Evolutionary conservation across 2,888 invertebrate genomes (phyloP).

Genomic region (Halictus quadricinctus): DNA sequence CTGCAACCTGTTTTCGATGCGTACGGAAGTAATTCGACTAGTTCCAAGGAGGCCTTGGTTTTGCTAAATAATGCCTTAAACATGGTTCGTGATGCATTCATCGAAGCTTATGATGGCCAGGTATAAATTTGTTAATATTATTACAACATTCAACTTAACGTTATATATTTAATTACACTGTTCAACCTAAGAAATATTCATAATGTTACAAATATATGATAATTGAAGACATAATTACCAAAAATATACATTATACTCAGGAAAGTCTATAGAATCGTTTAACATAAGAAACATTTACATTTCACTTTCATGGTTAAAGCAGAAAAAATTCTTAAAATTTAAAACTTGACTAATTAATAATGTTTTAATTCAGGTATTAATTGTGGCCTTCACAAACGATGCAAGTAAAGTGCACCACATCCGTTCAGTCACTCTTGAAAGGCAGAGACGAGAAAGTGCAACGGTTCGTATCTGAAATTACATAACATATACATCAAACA

Average conservation of each 20-base stretch:
- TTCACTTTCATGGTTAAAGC: not conserved
- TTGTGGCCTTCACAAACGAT: slow-evolving; percentile 87
- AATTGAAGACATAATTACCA: not conserved
- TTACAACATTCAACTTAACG: not conserved
- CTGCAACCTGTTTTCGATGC: slow-evolving; percentile 86
- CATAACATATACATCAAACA: slow-evolving; percentile 37
- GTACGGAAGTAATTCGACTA: slow-evolving; percentile 87
- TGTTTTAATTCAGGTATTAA: slow-evolving; percentile 82
- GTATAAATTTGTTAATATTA: slow-evolving; percentile 65
- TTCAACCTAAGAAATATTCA: not conserved
- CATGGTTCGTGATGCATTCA: slow-evolving; percentile 77
- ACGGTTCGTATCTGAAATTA: slow-evolving; percentile 61
- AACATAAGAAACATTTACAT: not conserved
- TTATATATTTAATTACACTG: not conserved
- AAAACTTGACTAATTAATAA: not conserved
- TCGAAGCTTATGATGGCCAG: slow-evolving; percentile 79
- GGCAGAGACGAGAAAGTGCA: slow-evolving; percentile 63
- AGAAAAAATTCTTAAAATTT: not conserved
- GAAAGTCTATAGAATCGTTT: not conserved
- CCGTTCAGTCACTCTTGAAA: slow-evolving; percentile 66
- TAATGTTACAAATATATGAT: not conserved
- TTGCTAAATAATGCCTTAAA: slow-evolving; percentile 84
- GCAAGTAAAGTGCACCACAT: slow-evolving; percentile 83
- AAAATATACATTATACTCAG: not conserved
- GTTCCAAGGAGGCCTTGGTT: slow-evolving; percentile 86